Percentiles rank a stretch among this genome's conserved stretches.
Evolutionary conservation across 1,140 invertebrate genomes (phyloP).

Genomic region (Charaxes varanes): DNA sequence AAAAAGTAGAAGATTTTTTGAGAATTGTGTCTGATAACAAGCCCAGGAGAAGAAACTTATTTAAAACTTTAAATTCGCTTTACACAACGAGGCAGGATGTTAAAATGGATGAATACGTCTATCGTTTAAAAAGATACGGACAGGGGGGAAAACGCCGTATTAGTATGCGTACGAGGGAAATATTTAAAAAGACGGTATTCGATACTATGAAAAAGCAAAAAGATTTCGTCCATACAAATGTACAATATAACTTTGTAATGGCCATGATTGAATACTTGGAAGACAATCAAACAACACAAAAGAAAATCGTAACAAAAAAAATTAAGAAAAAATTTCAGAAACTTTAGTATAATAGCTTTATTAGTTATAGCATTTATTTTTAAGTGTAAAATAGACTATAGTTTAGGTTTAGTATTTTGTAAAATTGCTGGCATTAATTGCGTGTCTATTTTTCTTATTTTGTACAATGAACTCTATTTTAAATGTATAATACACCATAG

Average conservation of each 20-base stretch:
- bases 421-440: no score
- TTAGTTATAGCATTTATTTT: no score
- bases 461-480: no score
- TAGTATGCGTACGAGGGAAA: constrained; percentile 18
- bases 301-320: background rate
- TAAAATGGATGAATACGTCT: constrained; percentile 30
- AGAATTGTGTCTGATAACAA: constrained; percentile 16
- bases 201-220: constrained; percentile 22
- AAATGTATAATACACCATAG: no score
- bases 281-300: constrained; percentile 3
- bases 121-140: constrained; percentile 24
- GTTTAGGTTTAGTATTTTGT: no score
- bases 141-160: constrained; percentile 14
- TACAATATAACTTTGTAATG: constrained; percentile 22
- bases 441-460: no score
- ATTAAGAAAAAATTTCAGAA: no score
- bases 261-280: constrained; percentile 26
- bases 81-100: constrained; percentile 18
- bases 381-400: no score
- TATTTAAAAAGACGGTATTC: constrained; percentile 26
- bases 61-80: constrained; percentile 22
- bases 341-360: no score
- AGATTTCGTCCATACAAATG: constrained; percentile 16
- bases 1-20: constrained; percentile 18
- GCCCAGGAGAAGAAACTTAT: constrained; percentile 20